A percentile compares a stretch with the other conserved stretches of the same genome.
These are phyloP conservation scores for Phataginus tetradactyla DNA, from an alignment of 2,797 vertebrate species.

Conservation along the genomic window DNA sequence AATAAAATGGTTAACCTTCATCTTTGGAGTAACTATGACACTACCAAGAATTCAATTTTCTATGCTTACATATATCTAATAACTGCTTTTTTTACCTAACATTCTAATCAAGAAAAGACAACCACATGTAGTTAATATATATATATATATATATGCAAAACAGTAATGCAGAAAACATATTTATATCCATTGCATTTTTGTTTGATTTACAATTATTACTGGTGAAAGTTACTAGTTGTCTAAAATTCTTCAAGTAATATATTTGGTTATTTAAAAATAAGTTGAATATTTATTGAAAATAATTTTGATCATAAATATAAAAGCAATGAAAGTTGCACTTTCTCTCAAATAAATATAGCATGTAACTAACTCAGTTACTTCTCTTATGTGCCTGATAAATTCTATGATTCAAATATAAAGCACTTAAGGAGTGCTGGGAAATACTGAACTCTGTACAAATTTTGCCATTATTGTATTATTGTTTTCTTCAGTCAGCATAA, in stretches of 20 bases:
- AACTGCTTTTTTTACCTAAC: neutral
- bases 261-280: constrained; percentile 9
- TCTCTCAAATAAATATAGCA: constrained; percentile 24
- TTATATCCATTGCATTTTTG: neutral
- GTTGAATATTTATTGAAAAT: constrained; percentile 28
- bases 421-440: neutral
- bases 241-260: neutral
- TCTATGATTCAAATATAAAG: constrained; percentile 26
- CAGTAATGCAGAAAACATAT: neutral
- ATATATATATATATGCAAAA: neutral
- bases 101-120: neutral
- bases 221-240: neutral
- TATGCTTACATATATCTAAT: constrained; percentile 11
- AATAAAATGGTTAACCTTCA: constrained; percentile 53
- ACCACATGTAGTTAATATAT: neutral
- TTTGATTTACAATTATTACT: neutral
- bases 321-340: neutral
- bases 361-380: neutral
- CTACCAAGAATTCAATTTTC: neutral
- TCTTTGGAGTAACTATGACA: neutral
- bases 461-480: constrained; percentile 6
- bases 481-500: constrained; percentile 8
- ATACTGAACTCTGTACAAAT: neutral
- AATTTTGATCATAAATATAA: constrained; percentile 8
- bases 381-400: neutral